Percentiles rank a stretch among this genome's conserved stretches.
Conservation (phyloP, 2,797 vertebrate genomes). For the Galagoides demidoff region DNA sequence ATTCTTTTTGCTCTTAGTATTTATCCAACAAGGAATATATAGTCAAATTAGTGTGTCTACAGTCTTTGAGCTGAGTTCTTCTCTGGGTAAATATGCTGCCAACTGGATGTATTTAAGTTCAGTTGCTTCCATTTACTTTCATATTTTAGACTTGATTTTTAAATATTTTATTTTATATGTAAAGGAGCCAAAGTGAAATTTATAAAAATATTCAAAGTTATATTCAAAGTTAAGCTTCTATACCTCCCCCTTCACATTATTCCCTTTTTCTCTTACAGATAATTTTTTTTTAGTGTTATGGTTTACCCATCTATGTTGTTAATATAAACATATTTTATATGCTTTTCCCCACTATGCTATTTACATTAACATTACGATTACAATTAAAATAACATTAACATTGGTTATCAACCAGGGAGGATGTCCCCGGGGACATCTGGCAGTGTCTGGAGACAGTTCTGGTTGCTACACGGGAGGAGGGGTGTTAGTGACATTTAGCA, state of each 20-base stretch:
- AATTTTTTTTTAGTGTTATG: neutral
- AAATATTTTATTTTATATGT: neutral
- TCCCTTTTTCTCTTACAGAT: neutral
- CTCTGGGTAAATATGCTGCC: neutral
- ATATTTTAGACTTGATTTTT: constrained; percentile 32
- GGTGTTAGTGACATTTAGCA: neutral
- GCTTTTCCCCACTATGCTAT: neutral
- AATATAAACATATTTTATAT: neutral
- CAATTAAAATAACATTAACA: neutral
- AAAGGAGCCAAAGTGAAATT: constrained; percentile 1
- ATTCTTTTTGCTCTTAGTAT: neutral
- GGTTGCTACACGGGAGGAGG: neutral
- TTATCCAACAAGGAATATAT: neutral
- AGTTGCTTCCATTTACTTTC: constrained; percentile 31
- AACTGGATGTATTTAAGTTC: neutral
- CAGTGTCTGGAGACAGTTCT: neutral
- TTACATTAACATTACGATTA: neutral
- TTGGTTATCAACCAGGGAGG: neutral
- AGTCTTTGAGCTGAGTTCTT: neutral
- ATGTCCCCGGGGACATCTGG: neutral
- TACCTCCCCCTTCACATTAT: neutral
- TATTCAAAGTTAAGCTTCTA: neutral
- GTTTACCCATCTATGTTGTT: neutral
- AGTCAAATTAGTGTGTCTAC: neutral
- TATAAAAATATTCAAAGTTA: neutral